A percentile compares a stretch with the other conserved stretches of the same genome.
Conservation (phyloP, 2,888 invertebrate species). For the Yponomeuta sedellus region DNA sequence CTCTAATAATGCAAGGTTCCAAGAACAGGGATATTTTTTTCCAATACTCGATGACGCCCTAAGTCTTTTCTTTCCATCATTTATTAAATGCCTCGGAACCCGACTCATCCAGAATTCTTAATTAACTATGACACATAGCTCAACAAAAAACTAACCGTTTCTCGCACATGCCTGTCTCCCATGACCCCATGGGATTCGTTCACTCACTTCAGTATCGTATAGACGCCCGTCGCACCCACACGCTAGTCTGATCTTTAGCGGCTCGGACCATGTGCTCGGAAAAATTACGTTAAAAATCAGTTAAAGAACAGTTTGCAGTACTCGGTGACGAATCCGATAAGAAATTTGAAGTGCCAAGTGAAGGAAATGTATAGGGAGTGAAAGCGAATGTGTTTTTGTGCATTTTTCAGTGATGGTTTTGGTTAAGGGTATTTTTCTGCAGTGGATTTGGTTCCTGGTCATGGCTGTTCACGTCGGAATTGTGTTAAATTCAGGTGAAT, state of each 20-base stretch:
- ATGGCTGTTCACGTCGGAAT: constrained; percentile 42
- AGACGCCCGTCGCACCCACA: constrained; percentile 15
- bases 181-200: neutral
- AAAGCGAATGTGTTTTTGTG: constrained; percentile 2
- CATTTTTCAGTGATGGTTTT: constrained; percentile 48
- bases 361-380: constrained; percentile 10
- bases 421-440: constrained; percentile 35
- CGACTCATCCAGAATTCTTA: neutral
- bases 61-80: neutral
- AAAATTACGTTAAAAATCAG: neutral
- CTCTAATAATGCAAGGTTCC: neutral
- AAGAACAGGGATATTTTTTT: neutral
- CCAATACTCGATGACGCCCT: neutral
- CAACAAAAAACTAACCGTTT: neutral
- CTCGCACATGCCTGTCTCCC: neutral
- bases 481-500: constrained; percentile 58
- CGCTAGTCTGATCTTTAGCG: constrained; percentile 8
- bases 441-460: constrained; percentile 37
- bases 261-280: neutral
- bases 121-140: constrained; percentile 1
- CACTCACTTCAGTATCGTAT: neutral
- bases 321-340: neutral
- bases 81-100: neutral
- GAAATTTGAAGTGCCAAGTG: constrained; percentile 18
- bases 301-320: neutral